Percentiles rank a stretch among this genome's conserved stretches.
Evolutionary conservation across 2,113 vertebrate genomes (phyloP).

Genomic region (Semicossyphus pulcher): DNA sequence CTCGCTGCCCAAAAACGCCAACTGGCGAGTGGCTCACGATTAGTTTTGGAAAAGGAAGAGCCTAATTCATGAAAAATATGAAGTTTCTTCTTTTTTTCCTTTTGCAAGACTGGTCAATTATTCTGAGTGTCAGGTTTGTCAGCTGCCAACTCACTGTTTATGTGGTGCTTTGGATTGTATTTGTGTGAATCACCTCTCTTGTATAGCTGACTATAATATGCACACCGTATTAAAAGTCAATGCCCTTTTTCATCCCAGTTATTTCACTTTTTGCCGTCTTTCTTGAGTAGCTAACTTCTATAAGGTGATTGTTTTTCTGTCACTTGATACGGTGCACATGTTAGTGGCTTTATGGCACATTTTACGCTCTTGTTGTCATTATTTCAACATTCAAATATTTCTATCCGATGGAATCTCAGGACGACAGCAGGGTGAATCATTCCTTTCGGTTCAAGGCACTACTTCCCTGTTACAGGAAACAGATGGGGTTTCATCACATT

Average conservation of each 20-base stretch:
- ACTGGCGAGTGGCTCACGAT: slow-evolving; percentile 53
- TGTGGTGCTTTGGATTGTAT: slow-evolving; percentile 9
- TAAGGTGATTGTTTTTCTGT: background rate
- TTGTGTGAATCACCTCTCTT: slow-evolving; percentile 27
- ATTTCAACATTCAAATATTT: slow-evolving; percentile 56
- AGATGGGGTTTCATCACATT: slow-evolving; percentile 72
- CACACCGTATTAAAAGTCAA: background rate
- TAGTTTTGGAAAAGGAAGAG: slow-evolving; percentile 43
- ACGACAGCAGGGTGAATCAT: slow-evolving; percentile 76
- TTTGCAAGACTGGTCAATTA: background rate
- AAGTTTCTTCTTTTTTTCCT: background rate
- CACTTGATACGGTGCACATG: background rate
- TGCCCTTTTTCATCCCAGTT: background rate
- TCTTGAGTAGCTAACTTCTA: background rate
- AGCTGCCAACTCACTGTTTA: background rate
- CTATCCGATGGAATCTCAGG: slow-evolving; percentile 61
- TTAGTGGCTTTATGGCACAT: slow-evolving; percentile 19
- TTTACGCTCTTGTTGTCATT: slow-evolving; percentile 55
- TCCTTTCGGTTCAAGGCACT: slow-evolving; percentile 38
- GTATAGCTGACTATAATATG: slow-evolving; percentile 6
- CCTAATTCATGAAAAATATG: slow-evolving; percentile 14
- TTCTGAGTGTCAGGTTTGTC: background rate
- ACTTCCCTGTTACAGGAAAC: slow-evolving; percentile 75
- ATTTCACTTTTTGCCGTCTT: background rate
- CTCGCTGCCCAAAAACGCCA: slow-evolving; percentile 64